Evolutionary conservation across 2,797 vertebrate genomes (phyloP).

Genomic region (Gephyroberyx darwinii): DNA sequence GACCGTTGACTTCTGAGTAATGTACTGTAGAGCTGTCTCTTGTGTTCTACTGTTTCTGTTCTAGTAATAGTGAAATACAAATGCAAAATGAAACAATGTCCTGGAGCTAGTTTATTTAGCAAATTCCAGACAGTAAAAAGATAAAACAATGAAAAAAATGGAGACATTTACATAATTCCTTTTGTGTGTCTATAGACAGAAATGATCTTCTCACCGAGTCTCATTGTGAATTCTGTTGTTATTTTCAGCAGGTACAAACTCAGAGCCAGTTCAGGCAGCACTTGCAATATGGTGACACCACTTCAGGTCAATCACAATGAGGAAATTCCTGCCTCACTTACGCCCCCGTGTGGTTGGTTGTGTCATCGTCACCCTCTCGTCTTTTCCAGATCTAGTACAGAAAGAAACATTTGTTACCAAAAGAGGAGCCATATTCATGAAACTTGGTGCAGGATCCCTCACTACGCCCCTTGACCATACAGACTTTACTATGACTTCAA

Average conservation of each 20-base stretch:
- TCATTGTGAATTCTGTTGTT: constrained; percentile 5
- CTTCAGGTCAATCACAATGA: neutral
- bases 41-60: constrained; percentile 1
- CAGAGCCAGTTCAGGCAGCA: neutral
- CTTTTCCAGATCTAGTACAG: constrained; percentile 93
- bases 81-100: constrained; percentile 13
- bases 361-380: constrained; percentile 81
- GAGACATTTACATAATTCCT: constrained; percentile 42
- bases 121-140: constrained; percentile 59
- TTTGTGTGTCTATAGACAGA: constrained; percentile 21
- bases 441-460: too few relatives aligned
- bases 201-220: constrained; percentile 6
- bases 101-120: constrained; percentile 68
- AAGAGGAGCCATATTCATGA: neutral
- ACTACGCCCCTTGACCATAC: neutral
- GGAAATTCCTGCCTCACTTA: constrained; percentile 63
- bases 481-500: constrained; percentile 17
- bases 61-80: constrained; percentile 1
- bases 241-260: neutral
- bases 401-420: neutral
- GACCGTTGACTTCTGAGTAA: neutral
- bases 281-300: neutral
- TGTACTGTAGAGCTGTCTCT: neutral
- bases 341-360: constrained; percentile 86
- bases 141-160: constrained; percentile 39